These are phyloP conservation scores for Caenorhabditis drosophilae DNA, from an alignment of 2,888 invertebrate species.

Conservation along the genomic window DNA sequence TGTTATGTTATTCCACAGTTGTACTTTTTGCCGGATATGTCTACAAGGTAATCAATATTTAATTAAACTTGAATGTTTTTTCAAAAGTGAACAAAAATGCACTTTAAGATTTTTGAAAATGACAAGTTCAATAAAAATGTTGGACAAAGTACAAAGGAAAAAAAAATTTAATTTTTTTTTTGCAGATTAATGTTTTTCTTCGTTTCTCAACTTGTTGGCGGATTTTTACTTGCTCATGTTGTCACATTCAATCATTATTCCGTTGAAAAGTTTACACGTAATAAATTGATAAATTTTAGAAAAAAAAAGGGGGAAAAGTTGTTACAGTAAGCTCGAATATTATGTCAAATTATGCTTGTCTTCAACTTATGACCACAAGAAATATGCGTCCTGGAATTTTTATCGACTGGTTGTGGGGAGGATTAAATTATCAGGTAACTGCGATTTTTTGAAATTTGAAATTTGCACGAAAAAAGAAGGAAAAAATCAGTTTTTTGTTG, in stretches of 20 bases:
- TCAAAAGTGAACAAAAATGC: too few relatives aligned
- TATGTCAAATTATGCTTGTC: slow-evolving; percentile 65
- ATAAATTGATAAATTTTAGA: slow-evolving; percentile 12
- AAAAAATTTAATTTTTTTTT: not conserved
- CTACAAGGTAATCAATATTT: slow-evolving; percentile 14
- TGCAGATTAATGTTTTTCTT: slow-evolving; percentile 49
- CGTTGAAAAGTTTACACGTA: slow-evolving; percentile 64
- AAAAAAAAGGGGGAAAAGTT: not conserved
- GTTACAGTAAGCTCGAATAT: slow-evolving; percentile 61
- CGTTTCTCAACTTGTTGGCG: slow-evolving; percentile 60
- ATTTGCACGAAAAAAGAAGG: slow-evolving; percentile 1
- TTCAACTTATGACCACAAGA: slow-evolving; percentile 66
- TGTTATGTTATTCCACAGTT: slow-evolving; percentile 57
- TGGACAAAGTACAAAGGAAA: too few relatives aligned
- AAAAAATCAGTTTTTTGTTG: not conserved
- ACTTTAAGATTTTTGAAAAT: too few relatives aligned
- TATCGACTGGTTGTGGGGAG: slow-evolving; percentile 67
- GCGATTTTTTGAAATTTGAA: slow-evolving; percentile 1
- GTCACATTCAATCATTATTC: slow-evolving; percentile 68
- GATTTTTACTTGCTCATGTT: slow-evolving; percentile 66
- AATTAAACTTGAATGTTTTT: too few relatives aligned
- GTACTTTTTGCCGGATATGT: slow-evolving; percentile 59
- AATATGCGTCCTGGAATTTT: slow-evolving; percentile 63
- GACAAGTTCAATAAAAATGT: too few relatives aligned
- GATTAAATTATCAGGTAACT: slow-evolving; percentile 61